These are phyloP conservation scores for Mesembrinibis cayennensis DNA, from an alignment of 2,113 vertebrate species.

Conservation along the genomic window DNA sequence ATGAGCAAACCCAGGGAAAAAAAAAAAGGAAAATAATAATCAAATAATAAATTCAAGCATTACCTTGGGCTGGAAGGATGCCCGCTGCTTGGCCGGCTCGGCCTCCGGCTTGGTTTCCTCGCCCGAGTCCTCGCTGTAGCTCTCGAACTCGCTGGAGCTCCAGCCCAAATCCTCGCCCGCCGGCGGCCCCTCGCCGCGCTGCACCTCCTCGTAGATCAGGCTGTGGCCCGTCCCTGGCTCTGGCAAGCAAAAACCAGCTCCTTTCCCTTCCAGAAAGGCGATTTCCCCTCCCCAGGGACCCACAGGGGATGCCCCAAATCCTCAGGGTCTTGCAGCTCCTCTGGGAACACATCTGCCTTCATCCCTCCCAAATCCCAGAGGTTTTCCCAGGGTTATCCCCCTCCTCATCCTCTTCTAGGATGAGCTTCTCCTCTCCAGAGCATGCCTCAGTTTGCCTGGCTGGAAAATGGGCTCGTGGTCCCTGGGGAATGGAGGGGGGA, in stretches of 20 bases:
- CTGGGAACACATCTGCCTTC: neutral
- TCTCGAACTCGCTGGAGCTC: constrained; percentile 98
- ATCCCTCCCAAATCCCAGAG: neutral
- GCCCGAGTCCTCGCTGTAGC: constrained; percentile 90
- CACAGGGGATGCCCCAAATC: neutral
- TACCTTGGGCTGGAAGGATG: constrained; percentile 81
- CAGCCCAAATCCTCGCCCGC: constrained; percentile 79
- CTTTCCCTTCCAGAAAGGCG: neutral
- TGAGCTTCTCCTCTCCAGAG: fast-evolving
- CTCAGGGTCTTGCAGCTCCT: neutral
- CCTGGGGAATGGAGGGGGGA: neutral
- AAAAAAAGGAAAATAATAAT: neutral
- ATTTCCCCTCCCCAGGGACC: neutral
- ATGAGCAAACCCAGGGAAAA: neutral
- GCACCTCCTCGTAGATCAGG: constrained; percentile 85
- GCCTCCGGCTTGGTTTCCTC: constrained; percentile 76
- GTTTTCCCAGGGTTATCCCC: neutral
- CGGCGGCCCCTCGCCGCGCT: constrained; percentile 43
- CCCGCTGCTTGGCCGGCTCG: constrained; percentile 63
- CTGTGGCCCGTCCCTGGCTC: constrained; percentile 54
- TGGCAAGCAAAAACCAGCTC: neutral
- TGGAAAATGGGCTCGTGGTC: neutral
- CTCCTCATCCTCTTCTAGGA: neutral
- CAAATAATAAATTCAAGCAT: fast-evolving
- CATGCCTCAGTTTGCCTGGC: neutral